Evolutionary conservation across 2,797 vertebrate genomes (phyloP), one percentile per base, ranked within the genome.

Genomic region (Hypotaenidia okinawae): DNA sequence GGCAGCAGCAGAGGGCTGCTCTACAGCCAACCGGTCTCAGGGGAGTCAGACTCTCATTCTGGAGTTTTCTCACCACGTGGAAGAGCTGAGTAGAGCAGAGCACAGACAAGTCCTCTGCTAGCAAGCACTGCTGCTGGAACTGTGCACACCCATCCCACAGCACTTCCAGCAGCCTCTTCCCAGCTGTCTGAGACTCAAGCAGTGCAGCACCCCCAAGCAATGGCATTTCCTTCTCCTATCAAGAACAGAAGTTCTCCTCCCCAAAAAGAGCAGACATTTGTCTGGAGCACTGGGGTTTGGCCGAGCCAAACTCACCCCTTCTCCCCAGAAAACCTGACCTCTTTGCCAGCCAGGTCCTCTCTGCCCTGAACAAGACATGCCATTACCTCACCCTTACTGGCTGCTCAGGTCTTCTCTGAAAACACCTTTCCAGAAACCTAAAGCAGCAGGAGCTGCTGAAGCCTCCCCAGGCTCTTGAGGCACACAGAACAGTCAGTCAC

Each of bases 1-100:
- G 69, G 21, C 63, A 67, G 41, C 41, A 79, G 80, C 39, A 28
- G 77, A 77, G 51, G 55, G 62, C 47, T 35, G 4, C 16, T 22
- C 58, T 27, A 21, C 33, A 67, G 68, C 32, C 73, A 72, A 6
- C 16, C 3, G 22, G 59, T 23, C 54, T 47, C 63, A 54, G 33
- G 2, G 5, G 14, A 54, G 24, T 49, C 37, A 21, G 54, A 58
- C 59, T 87, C 54, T 64, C 33, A 12, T 19, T 59, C 58, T 7
- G 1, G 3, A 43, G n/a, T 23, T 32, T 19, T 70, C 54, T 51
- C 41, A 61, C 8, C 35, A 4, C 0, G 1, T 3, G 16, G 19
- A 73, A 11, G 7, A 27, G 17, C 2, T 84, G 17, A 1, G 3
- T 37, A 55, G 33, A 11, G 39, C 55, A 52, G 13, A 74, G 52